A percentile compares a stretch with the other conserved stretches of the same genome.
Conservation (phyloP, 2,797 vertebrate species). For the Glossophaga mutica region DNA sequence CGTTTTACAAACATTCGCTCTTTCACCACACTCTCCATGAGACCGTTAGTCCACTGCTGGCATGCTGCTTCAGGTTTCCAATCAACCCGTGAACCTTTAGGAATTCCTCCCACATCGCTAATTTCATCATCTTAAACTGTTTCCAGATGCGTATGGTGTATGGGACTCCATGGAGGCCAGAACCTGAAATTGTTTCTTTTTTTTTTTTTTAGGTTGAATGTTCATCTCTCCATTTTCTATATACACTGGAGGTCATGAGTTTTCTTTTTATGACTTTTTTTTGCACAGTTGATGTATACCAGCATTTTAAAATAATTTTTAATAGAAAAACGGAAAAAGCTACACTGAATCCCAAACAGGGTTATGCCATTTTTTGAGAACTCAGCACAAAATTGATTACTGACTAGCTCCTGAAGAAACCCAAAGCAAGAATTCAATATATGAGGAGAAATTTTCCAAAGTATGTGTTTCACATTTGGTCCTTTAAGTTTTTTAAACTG, state of each 20-base stretch:
- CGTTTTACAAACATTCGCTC: background rate
- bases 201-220: background rate
- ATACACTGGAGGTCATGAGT: background rate
- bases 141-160: background rate
- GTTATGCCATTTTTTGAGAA: background rate
- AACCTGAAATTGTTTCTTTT: background rate
- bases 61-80: background rate
- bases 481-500: background rate
- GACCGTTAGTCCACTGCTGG: background rate
- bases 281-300: background rate
- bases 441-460: background rate
- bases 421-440: background rate
- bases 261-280: conserved; percentile 40
- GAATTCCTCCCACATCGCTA: background rate
- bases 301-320: conserved; percentile 19
- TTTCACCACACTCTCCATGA: background rate
- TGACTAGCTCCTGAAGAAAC: background rate
- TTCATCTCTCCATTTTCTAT: conserved; percentile 17
- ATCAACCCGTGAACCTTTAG: background rate
- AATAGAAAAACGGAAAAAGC: conserved; percentile 13
- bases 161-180: background rate
- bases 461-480: background rate
- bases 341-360: background rate
- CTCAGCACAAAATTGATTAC: background rate
- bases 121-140: conserved; percentile 10